Conservation (phyloP, 2,797 vertebrate genomes). For the Dipus sagitta region DNA sequence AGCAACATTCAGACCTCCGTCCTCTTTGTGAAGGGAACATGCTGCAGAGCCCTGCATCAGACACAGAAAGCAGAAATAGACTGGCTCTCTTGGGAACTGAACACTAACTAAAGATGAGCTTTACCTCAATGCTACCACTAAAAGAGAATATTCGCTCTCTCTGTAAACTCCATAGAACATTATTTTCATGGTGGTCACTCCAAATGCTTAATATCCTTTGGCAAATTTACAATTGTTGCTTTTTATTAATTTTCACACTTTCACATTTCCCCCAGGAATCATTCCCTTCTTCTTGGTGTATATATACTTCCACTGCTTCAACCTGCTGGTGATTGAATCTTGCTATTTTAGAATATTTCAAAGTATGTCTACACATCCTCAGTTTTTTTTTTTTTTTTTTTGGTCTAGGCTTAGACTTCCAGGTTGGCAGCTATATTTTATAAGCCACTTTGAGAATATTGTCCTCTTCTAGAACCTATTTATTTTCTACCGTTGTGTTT, state of each 20-base stretch:
- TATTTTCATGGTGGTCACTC: background rate
- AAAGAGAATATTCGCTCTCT: background rate
- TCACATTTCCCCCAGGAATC: background rate
- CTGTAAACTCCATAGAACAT: background rate
- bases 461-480: background rate
- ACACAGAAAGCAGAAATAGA: background rate
- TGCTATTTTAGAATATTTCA: background rate
- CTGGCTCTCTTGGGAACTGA: background rate
- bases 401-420: background rate
- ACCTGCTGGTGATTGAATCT: constrained; percentile 7
- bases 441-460: background rate
- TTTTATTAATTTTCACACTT: background rate
- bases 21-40: background rate
- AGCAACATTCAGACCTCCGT: background rate
- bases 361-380: background rate
- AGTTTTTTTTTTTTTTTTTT: too few species aligned
- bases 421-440: background rate
- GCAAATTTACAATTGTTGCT: background rate
- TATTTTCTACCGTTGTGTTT: background rate
- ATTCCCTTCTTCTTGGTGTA: background rate
- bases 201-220: background rate
- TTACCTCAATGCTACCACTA: background rate
- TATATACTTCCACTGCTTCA: background rate
- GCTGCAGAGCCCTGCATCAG: too few species aligned
- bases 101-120: background rate